A percentile compares a stretch with the other conserved stretches of the same genome.
phyloP scores from a whole-genome alignment of 2,797 vertebrate species.

The Vespertilio murinus region DNA sequence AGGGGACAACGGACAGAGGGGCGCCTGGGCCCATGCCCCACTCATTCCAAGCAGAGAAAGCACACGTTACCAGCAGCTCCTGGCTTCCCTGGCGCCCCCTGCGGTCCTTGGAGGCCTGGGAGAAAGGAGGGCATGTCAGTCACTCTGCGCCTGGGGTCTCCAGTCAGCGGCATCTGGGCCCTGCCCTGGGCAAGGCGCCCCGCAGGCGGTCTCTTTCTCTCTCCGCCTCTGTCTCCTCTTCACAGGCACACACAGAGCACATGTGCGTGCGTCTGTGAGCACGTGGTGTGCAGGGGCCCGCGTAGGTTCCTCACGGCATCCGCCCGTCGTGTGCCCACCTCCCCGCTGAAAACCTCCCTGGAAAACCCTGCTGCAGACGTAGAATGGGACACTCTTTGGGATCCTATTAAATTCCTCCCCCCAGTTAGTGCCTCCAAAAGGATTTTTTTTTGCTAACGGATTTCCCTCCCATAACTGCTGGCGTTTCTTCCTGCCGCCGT shows the following conservation, averaged over 20 bases:
- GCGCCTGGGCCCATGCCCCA: background rate
- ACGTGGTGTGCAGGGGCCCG: background rate
- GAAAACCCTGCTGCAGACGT: background rate
- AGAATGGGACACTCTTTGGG: background rate
- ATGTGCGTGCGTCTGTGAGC: background rate
- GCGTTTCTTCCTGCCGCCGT: background rate
- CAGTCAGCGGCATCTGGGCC: background rate
- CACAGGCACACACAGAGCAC: background rate
- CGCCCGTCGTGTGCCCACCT: background rate
- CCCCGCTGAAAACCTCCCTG: background rate
- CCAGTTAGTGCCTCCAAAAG: background rate
- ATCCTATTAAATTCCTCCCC: background rate
- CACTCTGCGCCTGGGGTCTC: background rate
- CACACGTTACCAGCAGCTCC: constrained; percentile 53
- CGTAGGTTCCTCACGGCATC: fast-evolving
- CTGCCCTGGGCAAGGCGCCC: too few species aligned
- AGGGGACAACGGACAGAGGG: fast-evolving
- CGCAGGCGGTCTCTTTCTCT: background rate
- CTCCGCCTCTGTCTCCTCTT: background rate
- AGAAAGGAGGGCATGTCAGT: background rate
- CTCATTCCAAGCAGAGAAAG: background rate
- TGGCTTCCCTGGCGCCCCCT: constrained; percentile 21
- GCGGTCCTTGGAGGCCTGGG: constrained; percentile 58
- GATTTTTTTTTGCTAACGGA: background rate
- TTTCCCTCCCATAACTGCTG: background rate